A percentile compares a stretch with the other conserved stretches of the same genome.
These are phyloP conservation scores for Spea hammondii DNA, from an alignment of 2,797 vertebrate genomes.

Conservation along the genomic window DNA sequence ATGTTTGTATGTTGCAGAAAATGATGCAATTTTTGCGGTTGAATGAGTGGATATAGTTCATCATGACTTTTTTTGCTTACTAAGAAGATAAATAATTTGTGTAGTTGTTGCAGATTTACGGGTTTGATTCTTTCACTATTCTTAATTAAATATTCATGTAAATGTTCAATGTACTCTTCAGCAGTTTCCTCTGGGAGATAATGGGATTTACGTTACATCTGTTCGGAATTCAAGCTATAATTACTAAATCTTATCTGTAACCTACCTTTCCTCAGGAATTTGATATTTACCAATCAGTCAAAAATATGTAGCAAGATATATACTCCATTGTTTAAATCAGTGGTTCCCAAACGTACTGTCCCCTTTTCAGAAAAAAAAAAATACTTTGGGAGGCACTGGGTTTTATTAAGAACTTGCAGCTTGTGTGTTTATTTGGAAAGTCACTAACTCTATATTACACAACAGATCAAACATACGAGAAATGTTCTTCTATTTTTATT, in stretches of 20 bases:
- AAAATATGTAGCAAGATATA: not conserved
- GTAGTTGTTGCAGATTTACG: conserved; percentile 21
- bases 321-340: not conserved
- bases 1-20: not conserved
- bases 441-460: too few relatives aligned
- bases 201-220: conserved; percentile 36
- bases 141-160: conserved; percentile 50
- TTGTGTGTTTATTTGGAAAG: too few relatives aligned
- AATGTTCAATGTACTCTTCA: conserved; percentile 34
- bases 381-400: too few relatives aligned
- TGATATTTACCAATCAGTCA: not conserved
- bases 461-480: too few relatives aligned
- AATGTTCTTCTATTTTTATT: too few relatives aligned
- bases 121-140: conserved; percentile 43
- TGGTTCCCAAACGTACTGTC: too few relatives aligned
- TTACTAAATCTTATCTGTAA: conserved; percentile 28
- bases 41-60: conserved; percentile 27
- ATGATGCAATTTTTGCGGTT: not conserved
- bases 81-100: conserved; percentile 28
- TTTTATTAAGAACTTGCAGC: too few relatives aligned
- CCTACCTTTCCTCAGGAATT: conserved; percentile 3
- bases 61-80: conserved; percentile 43
- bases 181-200: conserved; percentile 33
- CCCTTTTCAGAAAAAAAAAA: too few relatives aligned
- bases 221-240: conserved; percentile 42